These are phyloP conservation scores for Neofelis nebulosa DNA, from an alignment of 2,113 vertebrate species.

Conservation along the genomic window DNA sequence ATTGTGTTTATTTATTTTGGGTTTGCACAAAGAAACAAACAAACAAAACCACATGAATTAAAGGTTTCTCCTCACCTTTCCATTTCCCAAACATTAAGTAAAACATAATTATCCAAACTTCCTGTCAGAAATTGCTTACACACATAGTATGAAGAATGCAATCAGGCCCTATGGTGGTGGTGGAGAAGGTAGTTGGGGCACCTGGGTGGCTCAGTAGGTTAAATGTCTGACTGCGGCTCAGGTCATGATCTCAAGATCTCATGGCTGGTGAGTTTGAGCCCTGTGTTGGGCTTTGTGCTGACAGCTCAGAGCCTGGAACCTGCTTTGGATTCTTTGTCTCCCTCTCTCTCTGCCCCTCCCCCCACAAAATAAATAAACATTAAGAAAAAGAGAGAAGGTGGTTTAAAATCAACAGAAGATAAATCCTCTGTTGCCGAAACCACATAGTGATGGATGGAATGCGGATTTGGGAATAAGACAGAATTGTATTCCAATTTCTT, in stretches of 20 bases:
- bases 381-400: background rate
- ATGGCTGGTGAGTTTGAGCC: no score
- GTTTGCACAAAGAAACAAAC: constrained; percentile 44
- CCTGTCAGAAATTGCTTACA: background rate
- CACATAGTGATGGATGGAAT: background rate
- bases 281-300: no score
- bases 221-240: no score
- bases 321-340: no score
- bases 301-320: no score
- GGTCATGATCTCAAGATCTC: no score
- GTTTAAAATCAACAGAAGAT: background rate
- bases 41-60: background rate
- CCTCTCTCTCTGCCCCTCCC: no score
- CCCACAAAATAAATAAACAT: no score
- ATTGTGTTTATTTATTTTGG: constrained; percentile 10
- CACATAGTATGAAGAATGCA: background rate
- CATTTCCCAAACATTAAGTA: background rate
- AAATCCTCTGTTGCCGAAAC: background rate
- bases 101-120: background rate
- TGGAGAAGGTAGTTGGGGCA: background rate
- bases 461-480: background rate
- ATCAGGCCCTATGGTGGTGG: background rate
- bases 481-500: background rate
- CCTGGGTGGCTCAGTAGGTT: no score
- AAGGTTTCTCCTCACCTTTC: background rate